Evolutionary conservation across 2,888 invertebrate species (phyloP).

Genomic region (Metacarcinus magister): DNA sequence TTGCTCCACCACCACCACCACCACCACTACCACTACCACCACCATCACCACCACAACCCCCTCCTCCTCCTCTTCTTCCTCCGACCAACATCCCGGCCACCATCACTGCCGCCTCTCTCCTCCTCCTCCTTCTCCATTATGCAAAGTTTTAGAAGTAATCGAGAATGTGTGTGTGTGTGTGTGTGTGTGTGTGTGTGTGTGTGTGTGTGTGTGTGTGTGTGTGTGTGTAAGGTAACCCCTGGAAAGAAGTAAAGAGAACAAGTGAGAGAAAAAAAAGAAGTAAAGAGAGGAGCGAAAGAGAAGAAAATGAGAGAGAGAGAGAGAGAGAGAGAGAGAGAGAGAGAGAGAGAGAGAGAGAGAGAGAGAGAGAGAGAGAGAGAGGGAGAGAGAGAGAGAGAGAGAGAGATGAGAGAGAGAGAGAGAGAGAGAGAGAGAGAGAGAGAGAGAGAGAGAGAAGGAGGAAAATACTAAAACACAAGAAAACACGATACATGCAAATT

Average conservation of each 20-base stretch:
- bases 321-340: no score
- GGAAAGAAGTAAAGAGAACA: no score
- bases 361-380: neutral
- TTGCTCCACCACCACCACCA: neutral
- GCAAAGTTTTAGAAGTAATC: neutral
- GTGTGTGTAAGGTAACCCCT: neutral
- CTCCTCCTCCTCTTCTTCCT: neutral
- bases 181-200: slow-evolving; percentile 3
- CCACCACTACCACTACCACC: slow-evolving; percentile 22
- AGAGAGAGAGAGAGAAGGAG: neutral
- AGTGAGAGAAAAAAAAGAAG: no score
- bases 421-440: neutral
- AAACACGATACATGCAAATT: neutral
- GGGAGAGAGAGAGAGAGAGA: no score
- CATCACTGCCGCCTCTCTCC: neutral
- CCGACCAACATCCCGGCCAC: no score
- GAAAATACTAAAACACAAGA: neutral
- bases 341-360: neutral
- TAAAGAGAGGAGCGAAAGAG: no score
- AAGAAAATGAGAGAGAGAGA: no score
- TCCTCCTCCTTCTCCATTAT: neutral
- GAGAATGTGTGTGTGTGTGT: neutral
- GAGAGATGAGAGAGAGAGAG: neutral
- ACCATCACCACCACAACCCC: neutral
- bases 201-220: slow-evolving; percentile 4